Evolutionary conservation across 2,888 invertebrate genomes (phyloP), one percentile per base, ranked within the genome.

Genomic region (Ectobius pallidus): DNA sequence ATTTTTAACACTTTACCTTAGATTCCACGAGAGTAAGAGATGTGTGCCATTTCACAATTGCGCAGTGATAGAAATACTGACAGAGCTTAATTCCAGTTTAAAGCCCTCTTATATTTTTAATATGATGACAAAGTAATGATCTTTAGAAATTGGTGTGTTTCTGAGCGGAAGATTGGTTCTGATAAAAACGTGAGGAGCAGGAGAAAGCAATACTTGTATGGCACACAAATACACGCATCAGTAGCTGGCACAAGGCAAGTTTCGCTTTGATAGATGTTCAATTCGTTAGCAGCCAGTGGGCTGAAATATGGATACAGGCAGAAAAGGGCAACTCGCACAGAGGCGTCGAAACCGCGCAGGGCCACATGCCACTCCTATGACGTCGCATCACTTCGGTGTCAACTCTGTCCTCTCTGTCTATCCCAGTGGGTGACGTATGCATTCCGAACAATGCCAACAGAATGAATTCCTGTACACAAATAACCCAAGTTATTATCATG

Each of bases 251-350:
- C 25, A 25, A 52, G 52, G 52, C 14, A 9, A 14, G 11, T 20
- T 52, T 52, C 14, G 14, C 52, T 52, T 52, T 52, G 52, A 52
- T 14, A 52, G 25, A 52, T 25, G 25, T 14, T 20, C 52, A 52
- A 52, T 52, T 52, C 25, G 52, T 52, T 52, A 52, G 52, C 52
- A 52, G 52, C 52, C 52, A 52, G 52, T 52, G 52, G 52, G 25
- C 52, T 52, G 52, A 52, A 52, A 7, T 52, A 25, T 52, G 52
- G 52, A 25, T 52, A 52, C 52, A 52, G 14, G 52, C 52, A 52
- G 52, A 52, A 52, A 52, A 25, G 52, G 25, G 1, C 14, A 3
- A 52, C 52, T 25, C 25, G 25, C 52, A 52, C 52, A 52, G 22
- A 49, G 7, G 22, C 22, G 9, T n/a, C 49, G 39, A 14, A 6